These are phyloP conservation scores for Mareca penelope DNA, from an alignment of 2,797 vertebrate genomes.

Conservation along the genomic window DNA sequence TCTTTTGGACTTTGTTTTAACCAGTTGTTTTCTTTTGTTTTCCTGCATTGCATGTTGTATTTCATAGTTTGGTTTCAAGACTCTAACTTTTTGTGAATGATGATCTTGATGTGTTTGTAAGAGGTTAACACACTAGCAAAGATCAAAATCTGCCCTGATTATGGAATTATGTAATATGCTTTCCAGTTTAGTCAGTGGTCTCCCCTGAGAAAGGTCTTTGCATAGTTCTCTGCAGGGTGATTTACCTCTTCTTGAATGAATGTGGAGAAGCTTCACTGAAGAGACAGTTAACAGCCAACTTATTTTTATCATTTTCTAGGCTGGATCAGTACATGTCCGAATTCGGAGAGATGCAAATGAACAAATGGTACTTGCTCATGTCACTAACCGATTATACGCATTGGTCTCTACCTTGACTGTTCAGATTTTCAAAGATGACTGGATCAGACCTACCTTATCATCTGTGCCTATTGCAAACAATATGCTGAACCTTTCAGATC, in stretches of 20 bases:
- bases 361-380: slow-evolving; percentile 96
- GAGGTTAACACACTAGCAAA: neutral
- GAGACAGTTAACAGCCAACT: slow-evolving; percentile 4
- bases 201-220: neutral
- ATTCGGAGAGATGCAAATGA: slow-evolving; percentile 97
- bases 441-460: slow-evolving; percentile 87
- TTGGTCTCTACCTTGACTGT: slow-evolving; percentile 92
- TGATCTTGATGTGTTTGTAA: neutral
- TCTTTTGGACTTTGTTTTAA: neutral
- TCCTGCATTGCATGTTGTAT: neutral
- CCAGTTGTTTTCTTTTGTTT: neutral
- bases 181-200: neutral
- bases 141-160: neutral
- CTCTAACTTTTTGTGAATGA: neutral
- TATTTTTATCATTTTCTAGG: slow-evolving; percentile 78
- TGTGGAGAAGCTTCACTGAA: neutral
- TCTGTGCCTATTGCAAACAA: slow-evolving; percentile 82
- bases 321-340: slow-evolving; percentile 93
- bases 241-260: neutral
- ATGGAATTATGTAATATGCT: neutral
- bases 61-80: neutral
- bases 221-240: neutral
- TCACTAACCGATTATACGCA: slow-evolving; percentile 90
- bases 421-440: slow-evolving; percentile 98
- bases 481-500: slow-evolving; percentile 82